Base-by-base conservation (phyloP, 1,140 invertebrate species). In the Solenopsis invicta region DNA sequence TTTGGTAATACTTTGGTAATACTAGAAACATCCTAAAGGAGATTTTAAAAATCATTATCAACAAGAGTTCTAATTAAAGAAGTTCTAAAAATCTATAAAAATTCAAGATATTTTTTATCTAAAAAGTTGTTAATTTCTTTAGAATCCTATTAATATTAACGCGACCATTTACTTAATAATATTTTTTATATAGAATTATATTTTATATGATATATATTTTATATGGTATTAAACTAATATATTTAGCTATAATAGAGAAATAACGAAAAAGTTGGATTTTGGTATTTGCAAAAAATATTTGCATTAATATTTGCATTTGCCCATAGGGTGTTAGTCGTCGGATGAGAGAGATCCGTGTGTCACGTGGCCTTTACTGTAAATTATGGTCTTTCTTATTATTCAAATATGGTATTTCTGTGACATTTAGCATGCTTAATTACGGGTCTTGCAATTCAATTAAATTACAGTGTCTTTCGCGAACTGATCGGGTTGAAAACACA, bases 381-480 rank as follows among this genome's bases (percentile, higher is more conserved):
- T 69, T 81, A 81, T 5, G 69, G 45, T 37, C 13, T 62, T 84
- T 75, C 56, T 61, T 74, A 69, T 59, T 45, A 72, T 75, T 75
- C 29, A 61, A 84, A 62, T 84, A 75, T 75, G 80, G 9, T 62
- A 74, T 84, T 84, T 84, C 54, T 75, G 54, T 74, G 78, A 9
- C 69, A 84, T 84, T 84, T 81, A 71, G 52, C 56, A 24, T n/a
- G 52, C 52, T 81, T 81, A 81, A 84, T 62, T 72, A 37, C 9
- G 69, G 50, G 13, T 34, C 10, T 59, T 16, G 37, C 54, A 54
- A 21, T 66, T 74, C 12, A 62, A 76, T 77, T 75, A 87, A 88
- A 86, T 78, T 78, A 13, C 45, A 1, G 50, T 69, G 50, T 86
- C 64, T 86, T 37, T 62, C 48, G 34, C 41, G 41, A 69, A 81